Conservation (phyloP, 2,888 invertebrate species). For the Folsomia manolachei region DNA sequence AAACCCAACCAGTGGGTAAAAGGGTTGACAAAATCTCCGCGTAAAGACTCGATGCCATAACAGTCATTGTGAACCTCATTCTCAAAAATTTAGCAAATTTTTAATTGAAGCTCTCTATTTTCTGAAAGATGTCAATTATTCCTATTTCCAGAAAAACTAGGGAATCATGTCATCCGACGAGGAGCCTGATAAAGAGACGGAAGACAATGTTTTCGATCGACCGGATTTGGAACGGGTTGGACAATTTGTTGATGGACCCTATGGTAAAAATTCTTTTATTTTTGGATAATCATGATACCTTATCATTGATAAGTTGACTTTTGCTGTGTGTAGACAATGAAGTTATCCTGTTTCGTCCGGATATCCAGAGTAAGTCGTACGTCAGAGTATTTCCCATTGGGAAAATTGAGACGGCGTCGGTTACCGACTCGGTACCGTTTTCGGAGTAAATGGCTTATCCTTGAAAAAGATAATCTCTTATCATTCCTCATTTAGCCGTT, state of each 20-base stretch:
- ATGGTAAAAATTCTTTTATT: slow-evolving; percentile 31
- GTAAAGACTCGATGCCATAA: too few species aligned
- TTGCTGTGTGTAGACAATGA: slow-evolving; percentile 39
- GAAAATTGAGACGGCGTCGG: neutral
- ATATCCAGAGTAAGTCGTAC: slow-evolving; percentile 31
- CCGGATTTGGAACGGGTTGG: slow-evolving; percentile 48
- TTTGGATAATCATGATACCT: neutral
- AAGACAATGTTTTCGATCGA: slow-evolving; percentile 24
- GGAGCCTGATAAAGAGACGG: neutral
- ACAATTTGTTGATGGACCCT: slow-evolving; percentile 46
- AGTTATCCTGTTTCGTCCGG: slow-evolving; percentile 41
- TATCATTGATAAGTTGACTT: neutral
- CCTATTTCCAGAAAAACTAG: neutral
- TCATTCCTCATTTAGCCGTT: slow-evolving; percentile 15
- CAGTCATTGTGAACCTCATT: too few species aligned
- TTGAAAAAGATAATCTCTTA: neutral
- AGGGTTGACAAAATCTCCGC: too few species aligned
- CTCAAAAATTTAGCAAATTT: too few species aligned
- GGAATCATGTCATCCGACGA: neutral
- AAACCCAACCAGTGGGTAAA: too few species aligned
- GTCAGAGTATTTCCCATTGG: slow-evolving; percentile 15
- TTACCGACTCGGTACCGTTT: too few species aligned
- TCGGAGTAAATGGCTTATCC: too few species aligned
- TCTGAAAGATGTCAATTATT: too few species aligned
- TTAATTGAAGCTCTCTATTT: too few species aligned